phyloP scores from a whole-genome alignment of 1,140 invertebrate species.

The Cherax destructor region DNA sequence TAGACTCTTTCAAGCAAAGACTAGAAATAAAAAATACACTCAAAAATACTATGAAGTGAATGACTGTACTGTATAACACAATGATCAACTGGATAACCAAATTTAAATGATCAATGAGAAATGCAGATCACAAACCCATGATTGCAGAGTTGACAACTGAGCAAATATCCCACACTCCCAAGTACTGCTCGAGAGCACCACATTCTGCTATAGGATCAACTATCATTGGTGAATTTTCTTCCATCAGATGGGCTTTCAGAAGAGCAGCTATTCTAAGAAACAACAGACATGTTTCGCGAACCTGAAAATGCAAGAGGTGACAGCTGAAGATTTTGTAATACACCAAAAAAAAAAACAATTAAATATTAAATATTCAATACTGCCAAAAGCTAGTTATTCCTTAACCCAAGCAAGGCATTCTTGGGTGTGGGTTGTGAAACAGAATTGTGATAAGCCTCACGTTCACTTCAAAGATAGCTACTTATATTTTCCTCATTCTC shows the following conservation, averaged over 20 bases:
- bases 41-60: too few species aligned
- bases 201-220: slow-evolving; percentile 81
- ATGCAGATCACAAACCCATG: slow-evolving; percentile 78
- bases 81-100: neutral
- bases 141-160: slow-evolving; percentile 73
- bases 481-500: too few species aligned
- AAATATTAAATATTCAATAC: neutral
- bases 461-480: too few species aligned
- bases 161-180: slow-evolving; percentile 79
- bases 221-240: slow-evolving; percentile 85
- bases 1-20: too few species aligned
- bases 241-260: slow-evolving; percentile 90
- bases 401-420: too few species aligned
- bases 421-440: too few species aligned
- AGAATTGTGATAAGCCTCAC: too few species aligned
- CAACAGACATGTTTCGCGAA: slow-evolving; percentile 83
- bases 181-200: slow-evolving; percentile 83
- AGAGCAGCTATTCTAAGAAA: slow-evolving; percentile 90
- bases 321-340: neutral
- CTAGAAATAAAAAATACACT: too few species aligned
- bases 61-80: neutral
- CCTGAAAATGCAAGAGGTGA: slow-evolving; percentile 10
- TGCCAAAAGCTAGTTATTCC: too few species aligned
- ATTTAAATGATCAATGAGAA: slow-evolving; percentile 71
- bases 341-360: neutral